A percentile compares a stretch with the other conserved stretches of the same genome.
Conservation (phyloP, 1,140 invertebrate species). For the Penaeus japonicus region DNA sequence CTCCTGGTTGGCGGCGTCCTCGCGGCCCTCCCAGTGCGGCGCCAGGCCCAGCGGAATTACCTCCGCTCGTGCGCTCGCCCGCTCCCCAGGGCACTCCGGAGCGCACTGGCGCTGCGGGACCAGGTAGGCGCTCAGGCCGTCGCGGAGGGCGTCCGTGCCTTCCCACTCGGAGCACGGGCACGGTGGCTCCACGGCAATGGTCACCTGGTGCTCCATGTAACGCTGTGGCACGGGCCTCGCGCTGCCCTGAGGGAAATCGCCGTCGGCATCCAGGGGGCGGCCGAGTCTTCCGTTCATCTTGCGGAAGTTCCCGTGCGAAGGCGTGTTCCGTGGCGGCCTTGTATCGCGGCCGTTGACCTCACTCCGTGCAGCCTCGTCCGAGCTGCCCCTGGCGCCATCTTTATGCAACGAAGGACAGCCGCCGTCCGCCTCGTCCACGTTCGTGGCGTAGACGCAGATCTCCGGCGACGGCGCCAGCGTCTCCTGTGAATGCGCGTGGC, state of each 20-base stretch:
- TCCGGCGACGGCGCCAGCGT: too few species aligned
- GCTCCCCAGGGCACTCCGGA: not conserved
- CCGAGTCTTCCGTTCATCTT: too few species aligned
- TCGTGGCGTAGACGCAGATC: too few species aligned
- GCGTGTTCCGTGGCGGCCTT: too few species aligned
- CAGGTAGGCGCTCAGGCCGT: not conserved
- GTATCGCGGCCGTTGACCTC: too few species aligned
- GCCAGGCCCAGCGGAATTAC: not conserved
- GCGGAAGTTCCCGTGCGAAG: too few species aligned
- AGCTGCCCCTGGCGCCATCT: too few species aligned
- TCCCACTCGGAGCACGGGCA: not conserved
- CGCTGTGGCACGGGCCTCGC: not conserved
- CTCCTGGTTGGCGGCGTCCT: not conserved
- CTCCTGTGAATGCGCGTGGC: not conserved
- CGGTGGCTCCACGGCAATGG: slow-evolving; percentile 27
- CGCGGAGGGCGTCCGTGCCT: not conserved
- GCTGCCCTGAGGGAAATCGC: not conserved
- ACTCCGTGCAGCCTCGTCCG: too few species aligned
- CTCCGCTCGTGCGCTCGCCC: not conserved
- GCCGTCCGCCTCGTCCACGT: too few species aligned
- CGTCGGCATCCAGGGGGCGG: not conserved
- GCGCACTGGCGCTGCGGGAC: not conserved
- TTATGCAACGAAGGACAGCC: too few species aligned
- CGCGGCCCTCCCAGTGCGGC: not conserved
- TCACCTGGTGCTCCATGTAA: slow-evolving; percentile 18